phyloP scores from a whole-genome alignment of 2,113 vertebrate species.

The Tragulus kanchil region DNA sequence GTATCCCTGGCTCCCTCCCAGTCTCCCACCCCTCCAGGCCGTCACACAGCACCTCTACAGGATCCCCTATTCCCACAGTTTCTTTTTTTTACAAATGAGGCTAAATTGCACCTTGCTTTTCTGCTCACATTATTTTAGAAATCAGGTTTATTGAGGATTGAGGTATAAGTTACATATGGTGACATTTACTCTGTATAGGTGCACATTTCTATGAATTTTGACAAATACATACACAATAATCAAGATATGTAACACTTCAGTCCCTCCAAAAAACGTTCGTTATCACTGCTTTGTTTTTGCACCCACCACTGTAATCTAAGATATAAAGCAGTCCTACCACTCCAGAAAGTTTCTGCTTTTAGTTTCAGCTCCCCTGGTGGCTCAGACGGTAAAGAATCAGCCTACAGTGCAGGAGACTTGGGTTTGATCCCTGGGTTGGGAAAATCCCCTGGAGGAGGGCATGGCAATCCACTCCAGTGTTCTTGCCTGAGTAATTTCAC shows the following conservation, averaged over 20 bases:
- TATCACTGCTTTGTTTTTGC: not conserved
- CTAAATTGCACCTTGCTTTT: not conserved
- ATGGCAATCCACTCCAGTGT: too few relatives aligned
- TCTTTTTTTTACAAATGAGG: not conserved
- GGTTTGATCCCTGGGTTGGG: too few relatives aligned
- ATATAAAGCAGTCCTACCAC: not conserved
- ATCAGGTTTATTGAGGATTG: not conserved
- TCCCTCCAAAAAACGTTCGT: not conserved
- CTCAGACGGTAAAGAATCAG: too few relatives aligned
- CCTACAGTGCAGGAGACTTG: too few relatives aligned
- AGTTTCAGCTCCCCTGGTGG: not conserved
- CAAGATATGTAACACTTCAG: not conserved
- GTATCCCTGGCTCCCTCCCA: too few relatives aligned
- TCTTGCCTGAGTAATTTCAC: too few relatives aligned
- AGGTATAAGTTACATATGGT: not conserved
- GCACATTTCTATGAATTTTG: slow-evolving; percentile 11
- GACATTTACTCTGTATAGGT: not conserved
- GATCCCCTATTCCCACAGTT: too few relatives aligned
- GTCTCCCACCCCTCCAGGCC: too few relatives aligned
- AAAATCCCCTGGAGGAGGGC: too few relatives aligned
- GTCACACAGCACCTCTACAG: too few relatives aligned
- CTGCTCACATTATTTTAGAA: slow-evolving; percentile 17
- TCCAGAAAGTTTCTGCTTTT: not conserved
- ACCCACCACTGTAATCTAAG: not conserved
- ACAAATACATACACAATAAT: not conserved